phyloP scores from a whole-genome alignment of 2,888 invertebrate species.

The Erebia aethiops region DNA sequence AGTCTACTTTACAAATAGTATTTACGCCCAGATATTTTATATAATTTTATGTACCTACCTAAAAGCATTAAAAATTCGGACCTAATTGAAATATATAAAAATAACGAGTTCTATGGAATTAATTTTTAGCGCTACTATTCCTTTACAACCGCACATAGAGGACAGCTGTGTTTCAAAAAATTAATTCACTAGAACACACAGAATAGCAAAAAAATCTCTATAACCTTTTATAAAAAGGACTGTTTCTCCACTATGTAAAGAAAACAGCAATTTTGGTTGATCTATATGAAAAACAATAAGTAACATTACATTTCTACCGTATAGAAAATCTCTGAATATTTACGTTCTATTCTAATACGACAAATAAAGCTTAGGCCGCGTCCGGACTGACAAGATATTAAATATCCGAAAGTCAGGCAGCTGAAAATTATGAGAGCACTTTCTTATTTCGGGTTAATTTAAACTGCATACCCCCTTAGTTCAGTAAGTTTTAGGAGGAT shows the following conservation, averaged over 20 bases:
- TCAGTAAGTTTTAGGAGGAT: too few species aligned
- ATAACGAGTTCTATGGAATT: conserved; percentile 7
- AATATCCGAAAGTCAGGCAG: too few species aligned
- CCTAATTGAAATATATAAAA: not conserved
- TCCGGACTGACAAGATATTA: not conserved
- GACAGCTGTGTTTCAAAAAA: conserved; percentile 1
- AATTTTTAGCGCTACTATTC: not conserved
- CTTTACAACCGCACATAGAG: not conserved
- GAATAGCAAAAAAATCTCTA: conserved; percentile 12
- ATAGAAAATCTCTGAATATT: conserved; percentile 35
- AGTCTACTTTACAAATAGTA: not conserved
- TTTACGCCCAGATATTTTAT: not conserved
- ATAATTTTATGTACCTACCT: not conserved
- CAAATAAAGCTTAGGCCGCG: conserved; percentile 30
- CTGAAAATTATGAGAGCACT: too few species aligned
- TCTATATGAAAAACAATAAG: conserved; percentile 21
- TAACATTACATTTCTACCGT: conserved; percentile 23
- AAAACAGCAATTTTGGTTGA: conserved; percentile 29
- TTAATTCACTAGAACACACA: conserved; percentile 15
- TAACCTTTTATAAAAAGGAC: conserved; percentile 9
- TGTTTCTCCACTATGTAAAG: conserved; percentile 34
- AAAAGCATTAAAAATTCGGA: not conserved
- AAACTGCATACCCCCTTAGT: too few species aligned
- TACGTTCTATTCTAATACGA: conserved; percentile 24
- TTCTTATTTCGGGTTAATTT: too few species aligned